phyloP scores from a whole-genome alignment of 2,888 invertebrate species.

The Carabus problematicus region DNA sequence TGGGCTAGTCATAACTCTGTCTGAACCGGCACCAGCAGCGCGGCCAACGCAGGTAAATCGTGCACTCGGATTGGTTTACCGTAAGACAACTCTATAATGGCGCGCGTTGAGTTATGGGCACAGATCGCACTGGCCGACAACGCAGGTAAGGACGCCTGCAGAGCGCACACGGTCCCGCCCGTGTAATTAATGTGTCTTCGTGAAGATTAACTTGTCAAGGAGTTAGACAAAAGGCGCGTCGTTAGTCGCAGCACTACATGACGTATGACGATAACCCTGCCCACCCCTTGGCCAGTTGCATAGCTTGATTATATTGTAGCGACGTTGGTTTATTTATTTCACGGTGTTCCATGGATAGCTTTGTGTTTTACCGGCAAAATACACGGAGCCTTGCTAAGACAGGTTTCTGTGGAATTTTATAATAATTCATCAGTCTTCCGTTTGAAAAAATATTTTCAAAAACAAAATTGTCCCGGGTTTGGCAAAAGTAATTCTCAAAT shows the following conservation, averaged over 20 bases:
- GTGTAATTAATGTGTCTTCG: constrained; percentile 43
- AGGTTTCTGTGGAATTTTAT: too few species aligned
- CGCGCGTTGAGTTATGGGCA: constrained; percentile 45
- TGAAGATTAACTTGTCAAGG: constrained; percentile 45
- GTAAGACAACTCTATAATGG: constrained; percentile 49
- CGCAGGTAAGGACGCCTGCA: not conserved
- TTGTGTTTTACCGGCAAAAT: constrained; percentile 23
- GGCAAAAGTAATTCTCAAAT: too few species aligned
- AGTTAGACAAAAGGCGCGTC: constrained; percentile 44
- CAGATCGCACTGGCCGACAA: constrained; percentile 23
- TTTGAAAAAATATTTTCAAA: too few species aligned
- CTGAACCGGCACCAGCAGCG: constrained; percentile 44
- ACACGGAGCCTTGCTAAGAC: too few species aligned
- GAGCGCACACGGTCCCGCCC: not conserved
- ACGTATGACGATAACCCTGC: constrained; percentile 34
- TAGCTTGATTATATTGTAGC: constrained; percentile 37
- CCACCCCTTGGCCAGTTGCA: constrained; percentile 18
- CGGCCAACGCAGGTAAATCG: constrained; percentile 30
- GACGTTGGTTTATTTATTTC: constrained; percentile 22
- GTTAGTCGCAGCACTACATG: constrained; percentile 43
- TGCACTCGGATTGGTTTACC: constrained; percentile 46
- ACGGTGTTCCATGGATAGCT: constrained; percentile 14
- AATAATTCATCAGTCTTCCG: too few species aligned
- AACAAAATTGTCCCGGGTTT: too few species aligned
- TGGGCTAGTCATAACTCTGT: not conserved